Base-by-base conservation (phyloP, 2,888 invertebrate species). In the Eugnorisma glareosa region DNA sequence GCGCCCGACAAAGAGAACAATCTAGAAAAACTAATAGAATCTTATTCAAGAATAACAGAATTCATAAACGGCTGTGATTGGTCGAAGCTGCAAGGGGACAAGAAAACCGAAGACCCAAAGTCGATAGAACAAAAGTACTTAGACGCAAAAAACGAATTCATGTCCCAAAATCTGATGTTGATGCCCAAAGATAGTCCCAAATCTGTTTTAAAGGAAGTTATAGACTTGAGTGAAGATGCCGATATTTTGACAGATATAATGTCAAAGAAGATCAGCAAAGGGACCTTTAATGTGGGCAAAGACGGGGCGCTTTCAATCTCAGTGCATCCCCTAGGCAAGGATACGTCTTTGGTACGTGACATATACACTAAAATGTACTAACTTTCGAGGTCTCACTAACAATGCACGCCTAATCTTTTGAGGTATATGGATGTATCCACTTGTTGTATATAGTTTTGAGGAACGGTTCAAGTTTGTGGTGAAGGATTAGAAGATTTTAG, bases 11-110 rank as follows among this genome's bases (percentile, higher is more conserved):
- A 94, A 86, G 95, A 94, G 78, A 95, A 95, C 73, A 95, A 95
- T 83, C 82, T 96, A 76, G 95, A 96, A 48, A 95, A 94, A 84
- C 90, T 97, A 2, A 94, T 96, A 35, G 95, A 96, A 72, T 94
- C 96, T 0, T 97, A 97, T 88, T 97, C 97, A 10, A 92, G 97
- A 79, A 96, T 97, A 82, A 93, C 93, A 2, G 97, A 97, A 69
- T 97, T 97, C 75, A 95, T 97, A 81, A 96, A 96, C 88, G 97
- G 97, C 73, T 96, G 96, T 81, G 95, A 96, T 91, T 97, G 97
- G 97, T 94, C 95, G 67, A 94, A 95, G 87, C 75, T 93, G 13
- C 91, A 93, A 57, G 90, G 91, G 0, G 94, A 94, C 10, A 94
- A 93, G 86, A 94, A 93, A 77, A 83, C 82, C 1, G 94, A 94